Evolutionary conservation across 1,140 invertebrate genomes (phyloP).

Genomic region (Formica selysi): DNA sequence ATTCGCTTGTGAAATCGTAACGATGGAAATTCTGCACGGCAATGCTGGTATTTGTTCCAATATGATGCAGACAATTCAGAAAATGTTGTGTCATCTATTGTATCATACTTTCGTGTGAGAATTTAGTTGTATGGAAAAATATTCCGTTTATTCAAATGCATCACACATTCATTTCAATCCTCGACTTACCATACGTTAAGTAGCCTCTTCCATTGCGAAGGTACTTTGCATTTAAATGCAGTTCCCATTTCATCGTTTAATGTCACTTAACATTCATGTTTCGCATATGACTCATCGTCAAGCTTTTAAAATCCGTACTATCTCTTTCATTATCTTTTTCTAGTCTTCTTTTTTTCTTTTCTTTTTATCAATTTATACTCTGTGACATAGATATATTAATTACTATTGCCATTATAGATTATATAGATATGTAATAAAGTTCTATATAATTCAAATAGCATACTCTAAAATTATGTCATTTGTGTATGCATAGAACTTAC

Average conservation of each 20-base stretch:
- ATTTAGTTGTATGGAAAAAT: constrained; percentile 8
- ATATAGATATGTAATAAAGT: background rate
- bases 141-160: constrained; percentile 34
- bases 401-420: background rate
- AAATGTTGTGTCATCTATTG: background rate
- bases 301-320: background rate
- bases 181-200: constrained; percentile 37
- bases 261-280: constrained; percentile 36
- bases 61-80: constrained; percentile 10
- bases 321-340: background rate
- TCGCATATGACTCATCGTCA: constrained; percentile 37
- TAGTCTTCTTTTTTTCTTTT: background rate
- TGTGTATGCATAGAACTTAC: background rate
- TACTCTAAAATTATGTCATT: background rate
- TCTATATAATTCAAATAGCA: constrained; percentile 16
- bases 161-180: constrained; percentile 31
- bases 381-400: constrained; percentile 19
- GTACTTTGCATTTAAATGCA: constrained; percentile 50
- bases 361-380: background rate
- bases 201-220: constrained; percentile 39
- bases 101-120: background rate
- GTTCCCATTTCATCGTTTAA: constrained; percentile 40
- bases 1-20: constrained; percentile 40
- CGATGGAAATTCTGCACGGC: constrained; percentile 9
- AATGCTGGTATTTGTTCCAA: constrained; percentile 17